Base-by-base conservation (phyloP, 2,888 invertebrate species). In the Melanotus villosus region DNA sequence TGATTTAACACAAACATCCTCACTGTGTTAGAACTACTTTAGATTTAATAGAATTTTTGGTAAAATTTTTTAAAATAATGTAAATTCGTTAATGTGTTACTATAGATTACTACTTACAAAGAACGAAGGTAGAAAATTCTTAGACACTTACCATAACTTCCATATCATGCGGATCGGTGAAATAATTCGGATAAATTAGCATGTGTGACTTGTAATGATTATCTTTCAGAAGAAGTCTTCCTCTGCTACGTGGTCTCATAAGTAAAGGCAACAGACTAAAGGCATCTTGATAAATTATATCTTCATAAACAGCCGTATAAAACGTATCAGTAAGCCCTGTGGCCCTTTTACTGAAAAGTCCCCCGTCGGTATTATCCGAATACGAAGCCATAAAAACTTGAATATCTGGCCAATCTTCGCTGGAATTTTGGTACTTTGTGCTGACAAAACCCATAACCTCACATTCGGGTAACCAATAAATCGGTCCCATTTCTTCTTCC, bases 141-240 rank as follows among this genome's bases (percentile, higher is more conserved):
- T n/a, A n/a, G n/a, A n/a, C n/a, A 16, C 88, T 86, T 89, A 94
- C 93, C 86, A 94, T 83, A 60, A 90, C 84, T 74, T 89, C 87
- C 18, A 94, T 80, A 80, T 97, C 97, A 32, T 89, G 83, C 0
- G 91, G 91, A 78, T 94, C 89, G 0, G 88, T 84, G 77, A 91
- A 92, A 82, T 98, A 98, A 82, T 97, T 96, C 0, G 98, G 93
- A 82, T 93, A 92, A 68, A 98, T 95, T n/a, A 90, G 82, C 0
- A 97, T 96, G 73, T 93, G 90, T 0, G 91, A 88, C 62, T 87
- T 86, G 0, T 96, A 93, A 80, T 94, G 88, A 0, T 86, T 85
- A 52, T 92, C 91, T 74, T 86, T 88, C 0, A 98, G 84, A 74
- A 89, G 85, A 10, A 95, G 80, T 73, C 85, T 87, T 0, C 95